phyloP scores from a whole-genome alignment of 2,797 vertebrate species.

The Spheniscus humboldti region DNA sequence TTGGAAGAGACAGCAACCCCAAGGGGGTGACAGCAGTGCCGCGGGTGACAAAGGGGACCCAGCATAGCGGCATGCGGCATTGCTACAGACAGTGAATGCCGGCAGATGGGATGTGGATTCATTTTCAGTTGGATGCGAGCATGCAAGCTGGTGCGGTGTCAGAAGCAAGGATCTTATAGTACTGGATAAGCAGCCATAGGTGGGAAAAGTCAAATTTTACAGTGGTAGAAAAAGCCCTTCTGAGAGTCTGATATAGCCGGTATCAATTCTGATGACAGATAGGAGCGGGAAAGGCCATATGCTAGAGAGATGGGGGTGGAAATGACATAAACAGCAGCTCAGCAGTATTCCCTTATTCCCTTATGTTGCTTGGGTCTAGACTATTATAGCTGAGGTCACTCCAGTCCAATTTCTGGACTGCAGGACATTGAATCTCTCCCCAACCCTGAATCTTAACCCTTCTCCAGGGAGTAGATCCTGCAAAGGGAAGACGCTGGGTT shows the following conservation, averaged over 20 bases:
- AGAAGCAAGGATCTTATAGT: neutral
- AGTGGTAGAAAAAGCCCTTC: neutral
- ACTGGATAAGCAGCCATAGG: neutral
- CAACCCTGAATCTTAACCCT: neutral
- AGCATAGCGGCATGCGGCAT: neutral
- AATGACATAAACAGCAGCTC: constrained; percentile 22
- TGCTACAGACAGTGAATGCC: neutral
- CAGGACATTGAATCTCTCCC: neutral
- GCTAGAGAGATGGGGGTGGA: neutral
- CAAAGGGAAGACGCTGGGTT: neutral
- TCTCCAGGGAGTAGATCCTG: neutral
- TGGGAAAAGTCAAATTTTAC: neutral
- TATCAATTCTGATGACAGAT: neutral
- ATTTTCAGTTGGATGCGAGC: neutral
- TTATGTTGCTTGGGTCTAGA: neutral
- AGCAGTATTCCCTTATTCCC: neutral
- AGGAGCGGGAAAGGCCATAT: neutral
- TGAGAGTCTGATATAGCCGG: neutral
- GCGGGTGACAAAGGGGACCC: neutral
- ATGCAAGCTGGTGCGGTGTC: neutral
- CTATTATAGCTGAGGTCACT: neutral
- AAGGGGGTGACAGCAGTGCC: neutral
- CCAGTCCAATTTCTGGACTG: neutral
- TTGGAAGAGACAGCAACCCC: neutral
- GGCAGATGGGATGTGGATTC: neutral